A percentile compares a stretch with the other conserved stretches of the same genome.
Conservation (phyloP, 1,140 invertebrate species). For the Euura saliciscinereae region DNA sequence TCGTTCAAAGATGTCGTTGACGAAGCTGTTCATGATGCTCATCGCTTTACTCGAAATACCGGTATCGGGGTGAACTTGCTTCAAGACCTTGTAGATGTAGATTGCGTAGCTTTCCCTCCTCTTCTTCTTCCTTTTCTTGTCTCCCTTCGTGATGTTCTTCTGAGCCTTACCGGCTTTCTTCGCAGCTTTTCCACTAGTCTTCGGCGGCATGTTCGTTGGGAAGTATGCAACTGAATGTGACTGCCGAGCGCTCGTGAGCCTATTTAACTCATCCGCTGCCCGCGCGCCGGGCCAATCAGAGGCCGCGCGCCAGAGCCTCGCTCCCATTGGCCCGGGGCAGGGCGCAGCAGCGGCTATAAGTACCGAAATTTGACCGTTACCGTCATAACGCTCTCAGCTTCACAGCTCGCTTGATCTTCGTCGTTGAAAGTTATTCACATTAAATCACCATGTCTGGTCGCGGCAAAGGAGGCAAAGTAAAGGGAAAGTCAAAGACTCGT, state of each 20-base stretch:
- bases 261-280: neutral
- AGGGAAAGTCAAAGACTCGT: conserved; percentile 67
- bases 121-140: conserved; percentile 61
- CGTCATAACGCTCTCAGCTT: no score
- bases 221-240: neutral
- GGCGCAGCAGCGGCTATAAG: neutral
- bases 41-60: conserved; percentile 66
- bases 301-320: neutral
- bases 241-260: neutral
- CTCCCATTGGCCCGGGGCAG: neutral
- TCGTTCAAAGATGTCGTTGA: conserved; percentile 65
- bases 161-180: conserved; percentile 65
- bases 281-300: neutral
- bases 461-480: conserved; percentile 69
- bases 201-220: conserved; percentile 50
- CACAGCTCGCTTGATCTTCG: no score
- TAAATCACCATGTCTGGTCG: conserved; percentile 60
- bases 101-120: conserved; percentile 74
- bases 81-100: conserved; percentile 77
- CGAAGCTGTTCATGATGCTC: conserved; percentile 72
- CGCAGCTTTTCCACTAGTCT: conserved; percentile 57
- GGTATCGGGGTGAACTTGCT: conserved; percentile 69
- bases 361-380: neutral
- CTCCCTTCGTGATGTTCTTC: conserved; percentile 62
- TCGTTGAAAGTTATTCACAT: neutral